Base-by-base conservation (phyloP, 2,797 vertebrate genomes). In the Lepus oiostolus region DNA sequence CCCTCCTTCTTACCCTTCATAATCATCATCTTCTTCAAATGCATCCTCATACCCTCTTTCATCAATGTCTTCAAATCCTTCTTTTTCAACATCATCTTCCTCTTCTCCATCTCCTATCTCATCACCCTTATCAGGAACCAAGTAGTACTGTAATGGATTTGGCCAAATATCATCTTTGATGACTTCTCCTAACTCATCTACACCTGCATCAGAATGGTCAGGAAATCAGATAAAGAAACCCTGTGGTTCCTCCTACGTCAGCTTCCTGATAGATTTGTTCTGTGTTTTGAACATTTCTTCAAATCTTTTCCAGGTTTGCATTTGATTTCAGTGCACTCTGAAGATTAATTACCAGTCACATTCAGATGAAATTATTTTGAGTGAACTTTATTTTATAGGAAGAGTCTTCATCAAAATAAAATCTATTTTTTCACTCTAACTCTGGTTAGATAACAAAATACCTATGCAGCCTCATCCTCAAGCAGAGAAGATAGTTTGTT, bases 351-450 rank as follows among this genome's bases (percentile, higher is more conserved):
- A 98, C 99, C 99, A 91, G 99, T 99, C 98, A 99, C 99, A 58
- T 99, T 99, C 98, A 99, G 99, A 98, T 99, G 99, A 98, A 99
- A 99, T 98, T 99, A 99, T 99, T 99, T 99, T 99, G 99, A 99
- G 98, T 99, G 99, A 96, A 99, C 99, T 99, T 99, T 99, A 99
- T 99, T 99, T 99, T 99, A 42, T 99, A 99, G 99, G 99, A 99
- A 72, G 99, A 99, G 98, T 99, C 99, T 98, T 99, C 99, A 97
- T 99, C 99, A 96, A 99, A 99, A 99, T 99, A 99, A 99, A 99
- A 99, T 99, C 99, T 99, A 99, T 99, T 99, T 99, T 97, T 99
- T 99, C 98, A 99, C 99, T 97, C 99, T 99, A 92, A 99, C 99
- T 98, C 99, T 99, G 42, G 99, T 99, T 99, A 99, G 99, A 98